A percentile compares a stretch with the other conserved stretches of the same genome.
Evolutionary conservation across 2,888 invertebrate species (phyloP).

Genomic region (Cecidostiba fungosa): DNA sequence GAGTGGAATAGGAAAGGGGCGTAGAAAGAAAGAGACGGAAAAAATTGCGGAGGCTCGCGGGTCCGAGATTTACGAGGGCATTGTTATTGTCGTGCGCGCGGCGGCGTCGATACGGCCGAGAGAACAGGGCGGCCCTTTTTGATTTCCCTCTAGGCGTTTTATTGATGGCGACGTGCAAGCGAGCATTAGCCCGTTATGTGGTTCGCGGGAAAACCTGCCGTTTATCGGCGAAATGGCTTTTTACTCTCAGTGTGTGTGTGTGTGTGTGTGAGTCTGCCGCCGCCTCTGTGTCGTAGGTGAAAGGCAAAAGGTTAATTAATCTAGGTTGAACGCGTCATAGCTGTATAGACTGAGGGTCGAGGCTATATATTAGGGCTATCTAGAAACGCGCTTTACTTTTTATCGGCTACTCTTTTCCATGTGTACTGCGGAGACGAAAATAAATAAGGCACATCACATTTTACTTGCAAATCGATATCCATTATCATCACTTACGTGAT

Average conservation of each 20-base stretch:
- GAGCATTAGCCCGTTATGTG: conserved; percentile 18
- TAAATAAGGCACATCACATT: not conserved
- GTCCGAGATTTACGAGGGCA: conserved; percentile 23
- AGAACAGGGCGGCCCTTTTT: conserved; percentile 19
- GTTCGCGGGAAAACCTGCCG: not conserved
- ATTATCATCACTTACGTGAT: not conserved
- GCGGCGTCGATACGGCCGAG: conserved; percentile 15
- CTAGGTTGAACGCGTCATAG: conserved; percentile 4
- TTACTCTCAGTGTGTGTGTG: not conserved
- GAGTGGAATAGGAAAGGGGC: not conserved
- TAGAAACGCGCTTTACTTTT: not conserved
- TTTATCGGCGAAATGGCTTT: not conserved
- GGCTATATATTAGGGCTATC: not conserved
- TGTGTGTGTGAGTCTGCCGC: not conserved
- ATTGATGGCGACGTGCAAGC: conserved; percentile 20
- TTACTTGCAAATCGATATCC: not conserved
- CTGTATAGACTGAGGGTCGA: not conserved
- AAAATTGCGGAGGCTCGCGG: conserved; percentile 15
- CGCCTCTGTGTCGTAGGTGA: not conserved
- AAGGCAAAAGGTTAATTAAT: not conserved
- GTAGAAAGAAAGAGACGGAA: not conserved
- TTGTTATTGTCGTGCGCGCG: conserved; percentile 18
- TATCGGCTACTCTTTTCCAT: too few relatives aligned
- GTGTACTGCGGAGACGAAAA: too few relatives aligned
- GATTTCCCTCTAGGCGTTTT: conserved; percentile 10